Base-by-base conservation (phyloP, 1,140 invertebrate genomes). In the Panulirus ornatus region DNA sequence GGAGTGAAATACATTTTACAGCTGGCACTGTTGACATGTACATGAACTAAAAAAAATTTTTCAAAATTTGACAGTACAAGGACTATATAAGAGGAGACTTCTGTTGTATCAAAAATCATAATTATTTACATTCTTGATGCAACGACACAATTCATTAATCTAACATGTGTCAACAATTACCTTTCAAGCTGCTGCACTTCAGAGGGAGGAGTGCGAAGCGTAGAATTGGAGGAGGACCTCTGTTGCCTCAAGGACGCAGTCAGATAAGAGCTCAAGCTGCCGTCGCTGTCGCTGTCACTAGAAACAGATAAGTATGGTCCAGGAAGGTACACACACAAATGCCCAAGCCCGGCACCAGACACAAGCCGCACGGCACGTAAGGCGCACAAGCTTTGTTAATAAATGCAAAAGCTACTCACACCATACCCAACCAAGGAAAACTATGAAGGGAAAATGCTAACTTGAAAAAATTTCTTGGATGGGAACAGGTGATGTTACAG, bases 231-330 rank as follows among this genome's bases (percentile, higher is more conserved):
- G 71, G 91, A 79, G 63, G 88, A 88, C 78, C 85, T 58, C 82
- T 86, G 75, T 22, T 85, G 83, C 79, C 42, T 91, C 54, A 90
- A 51, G 63, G 88, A 88, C 63, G 91, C 89, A 78, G 91, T 88
- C 83, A 92, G 89, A 87, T 90, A 92, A 88, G 88, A 88, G 54
- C 88, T 91, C 84, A 92, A 91, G 85, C 91, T 92, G 79, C 84
- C 85, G 51, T 92, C 91, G 79, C 88, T 91, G 83, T 92, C 91
- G 88, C 84, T 88, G 86, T 90, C 91, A 78, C 91, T 92, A 92
- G 84, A 87, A 91, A 86, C 85, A 90, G 87, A 92, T 76, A 91
- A 84, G 84, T 83, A 89, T 51, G 78, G 87, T 89, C 87, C 89
- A 91, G 83, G 66, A 81, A 63, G 40, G 82, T 70, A 84, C 71